Base-by-base conservation (phyloP, 1,140 invertebrate species). In the Sycophila sp. region DNA sequence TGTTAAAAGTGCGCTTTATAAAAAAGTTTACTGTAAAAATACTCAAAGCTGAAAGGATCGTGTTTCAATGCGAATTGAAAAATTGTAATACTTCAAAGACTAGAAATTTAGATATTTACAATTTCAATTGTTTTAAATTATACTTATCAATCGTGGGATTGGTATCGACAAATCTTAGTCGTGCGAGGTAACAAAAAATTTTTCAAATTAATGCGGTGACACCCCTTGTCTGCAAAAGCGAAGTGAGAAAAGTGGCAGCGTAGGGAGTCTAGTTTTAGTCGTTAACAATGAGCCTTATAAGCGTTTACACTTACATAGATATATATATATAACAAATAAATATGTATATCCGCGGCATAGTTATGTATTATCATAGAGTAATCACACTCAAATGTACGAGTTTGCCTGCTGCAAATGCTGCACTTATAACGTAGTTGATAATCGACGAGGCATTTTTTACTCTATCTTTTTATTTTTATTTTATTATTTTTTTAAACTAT, bases 251-350 rank as follows among this genome's bases (percentile, higher is more conserved):
- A 51, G 74, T 65, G 77, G 74, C 69, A 73, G 69, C 73, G 74
- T 67, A 63, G 45, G 71, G 53, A 78, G 72, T 71, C 77, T 82
- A 80, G 80, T 76, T 62, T 77, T 82, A 84, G 77, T 84, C 68
- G 68, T 79, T 81, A 82, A 80, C 74, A 75, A 80, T 78, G 75
- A 84, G 80, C 80, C 81, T 84, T 84, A 83, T 78, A 72, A 80
- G 76, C 70, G 77, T 40, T 67, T 73, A 73, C 75, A 78, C 69
- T 77, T 73, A 74, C 72, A 76, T 70, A 75, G 71, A 15, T 47
- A 51, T 53, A 36, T 30, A 68, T 36, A 36, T 36, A 42, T 38
- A n/a, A 59, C 22, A 32, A 40, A 24, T 49, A 58, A 38, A 26
- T 34, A 58, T 55, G n/a, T 32, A 55, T 30, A n/a, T 69, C 34